Evolutionary conservation across 2,888 invertebrate species (phyloP).

Genomic region (Phyto melanocephala): DNA sequence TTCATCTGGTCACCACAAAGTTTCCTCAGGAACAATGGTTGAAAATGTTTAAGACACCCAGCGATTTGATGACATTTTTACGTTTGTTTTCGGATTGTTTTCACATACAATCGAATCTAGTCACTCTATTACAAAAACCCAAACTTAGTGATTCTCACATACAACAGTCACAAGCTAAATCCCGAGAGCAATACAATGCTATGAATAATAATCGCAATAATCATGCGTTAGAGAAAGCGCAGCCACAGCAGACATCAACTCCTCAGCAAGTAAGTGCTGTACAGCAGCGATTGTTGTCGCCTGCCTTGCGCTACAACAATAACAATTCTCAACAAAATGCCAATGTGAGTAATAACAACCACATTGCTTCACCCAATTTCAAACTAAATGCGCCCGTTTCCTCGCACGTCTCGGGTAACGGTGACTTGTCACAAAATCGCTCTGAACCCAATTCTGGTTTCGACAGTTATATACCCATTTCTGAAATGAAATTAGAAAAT

Average conservation of each 20-base stretch:
- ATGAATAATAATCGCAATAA: conserved; percentile 73
- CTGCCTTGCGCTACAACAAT: conserved; percentile 70
- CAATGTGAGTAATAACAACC: conserved; percentile 69
- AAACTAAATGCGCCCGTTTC: conserved; percentile 78
- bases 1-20: conserved; percentile 87
- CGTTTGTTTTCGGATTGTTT: conserved; percentile 96
- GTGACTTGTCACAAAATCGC: conserved; percentile 68
- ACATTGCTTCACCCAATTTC: conserved; percentile 75
- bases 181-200: conserved; percentile 77
- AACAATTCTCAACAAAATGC: conserved; percentile 53
- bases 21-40: conserved; percentile 89
- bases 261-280: conserved; percentile 68
- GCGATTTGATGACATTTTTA: conserved; percentile 93
- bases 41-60: conserved; percentile 93
- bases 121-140: conserved; percentile 88
- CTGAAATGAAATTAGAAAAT: conserved; percentile 78
- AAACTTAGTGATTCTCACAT: conserved; percentile 82
- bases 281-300: conserved; percentile 75
- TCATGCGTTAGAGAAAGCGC: conserved; percentile 49
- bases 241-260: conserved; percentile 9
- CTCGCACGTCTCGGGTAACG: conserved; percentile 70
- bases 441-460: conserved; percentile 78
- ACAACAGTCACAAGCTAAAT: conserved; percentile 77
- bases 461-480: conserved; percentile 77
- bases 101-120: conserved; percentile 94